A percentile compares a stretch with the other conserved stretches of the same genome.
Evolutionary conservation across 2,113 vertebrate genomes (phyloP).

Genomic region (Ptychochromis oligacanthus): DNA sequence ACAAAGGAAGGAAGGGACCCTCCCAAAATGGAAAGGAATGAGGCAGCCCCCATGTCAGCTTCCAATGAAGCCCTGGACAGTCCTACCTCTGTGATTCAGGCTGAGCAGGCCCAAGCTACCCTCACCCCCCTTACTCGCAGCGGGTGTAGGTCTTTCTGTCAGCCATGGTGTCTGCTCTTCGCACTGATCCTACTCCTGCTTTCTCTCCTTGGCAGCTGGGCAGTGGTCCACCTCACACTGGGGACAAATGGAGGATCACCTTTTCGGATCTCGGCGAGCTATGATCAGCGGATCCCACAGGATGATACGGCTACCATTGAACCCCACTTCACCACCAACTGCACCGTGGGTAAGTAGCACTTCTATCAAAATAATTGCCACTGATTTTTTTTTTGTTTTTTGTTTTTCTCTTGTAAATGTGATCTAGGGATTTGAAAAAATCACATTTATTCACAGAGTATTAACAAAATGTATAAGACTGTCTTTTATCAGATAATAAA

Average conservation of each 20-base stretch:
- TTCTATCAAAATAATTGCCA: not conserved
- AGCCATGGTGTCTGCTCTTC: conserved; percentile 70
- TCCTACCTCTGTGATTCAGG: conserved; percentile 39
- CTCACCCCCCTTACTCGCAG: conserved; percentile 47
- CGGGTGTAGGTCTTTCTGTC: conserved; percentile 41
- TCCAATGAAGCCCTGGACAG: conserved; percentile 54
- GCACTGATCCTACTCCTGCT: conserved; percentile 79
- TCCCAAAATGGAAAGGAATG: conserved; percentile 56
- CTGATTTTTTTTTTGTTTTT: not conserved
- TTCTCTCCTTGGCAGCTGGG: conserved; percentile 85
- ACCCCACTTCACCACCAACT: conserved; percentile 82
- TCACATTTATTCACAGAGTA: too few species aligned
- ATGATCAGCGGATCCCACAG: conserved; percentile 67
- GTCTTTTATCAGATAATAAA: not conserved
- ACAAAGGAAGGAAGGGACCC: conserved; percentile 46
- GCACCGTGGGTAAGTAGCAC: conserved; percentile 79
- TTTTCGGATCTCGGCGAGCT: conserved; percentile 79
- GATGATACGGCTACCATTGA: conserved; percentile 75
- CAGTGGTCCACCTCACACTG: conserved; percentile 79
- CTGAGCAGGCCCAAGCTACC: conserved; percentile 43
- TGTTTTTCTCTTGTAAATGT: not conserved
- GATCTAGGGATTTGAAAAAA: not conserved
- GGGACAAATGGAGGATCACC: conserved; percentile 63
- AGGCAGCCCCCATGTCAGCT: conserved; percentile 29
- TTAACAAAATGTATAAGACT: too few species aligned